Percentiles rank a stretch among this genome's conserved stretches.
phyloP scores from a whole-genome alignment of 2,113 vertebrate species.

The Python bivittatus region DNA sequence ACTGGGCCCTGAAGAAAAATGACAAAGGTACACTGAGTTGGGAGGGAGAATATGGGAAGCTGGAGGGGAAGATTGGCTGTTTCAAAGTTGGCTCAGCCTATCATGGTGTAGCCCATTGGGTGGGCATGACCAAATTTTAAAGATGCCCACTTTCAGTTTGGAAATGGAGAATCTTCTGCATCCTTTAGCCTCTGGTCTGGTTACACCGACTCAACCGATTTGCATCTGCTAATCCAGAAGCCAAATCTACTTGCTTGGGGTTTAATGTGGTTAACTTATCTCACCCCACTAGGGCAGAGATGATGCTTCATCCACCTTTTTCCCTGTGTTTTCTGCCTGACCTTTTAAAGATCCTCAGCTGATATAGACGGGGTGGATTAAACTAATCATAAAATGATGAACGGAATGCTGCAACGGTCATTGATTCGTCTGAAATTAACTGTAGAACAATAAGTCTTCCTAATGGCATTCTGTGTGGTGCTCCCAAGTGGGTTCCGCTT shows the following conservation, averaged over 20 bases:
- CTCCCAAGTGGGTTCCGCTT: not conserved
- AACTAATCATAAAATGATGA: conserved; percentile 58
- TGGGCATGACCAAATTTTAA: too few relatives aligned
- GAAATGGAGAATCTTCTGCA: too few relatives aligned
- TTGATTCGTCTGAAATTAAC: conserved; percentile 59
- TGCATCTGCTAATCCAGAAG: not conserved
- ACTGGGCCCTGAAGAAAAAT: too few relatives aligned
- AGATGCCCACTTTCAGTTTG: too few relatives aligned
- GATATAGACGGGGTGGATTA: conserved; percentile 41
- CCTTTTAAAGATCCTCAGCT: conserved; percentile 62
- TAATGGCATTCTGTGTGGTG: conserved; percentile 41
- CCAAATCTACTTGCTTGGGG: not conserved
- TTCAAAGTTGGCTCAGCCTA: too few relatives aligned
- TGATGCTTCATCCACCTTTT: conserved; percentile 29
- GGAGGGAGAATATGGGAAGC: too few relatives aligned
- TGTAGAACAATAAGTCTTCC: conserved; percentile 48
- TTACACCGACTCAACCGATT: not conserved
- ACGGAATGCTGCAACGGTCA: conserved; percentile 36
- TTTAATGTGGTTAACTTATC: conserved; percentile 9
- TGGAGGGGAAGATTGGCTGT: too few relatives aligned
- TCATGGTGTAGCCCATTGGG: too few relatives aligned
- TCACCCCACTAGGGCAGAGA: conserved; percentile 21
- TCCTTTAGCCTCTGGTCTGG: too few relatives aligned
- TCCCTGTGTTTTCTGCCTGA: conserved; percentile 25
- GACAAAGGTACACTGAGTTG: too few relatives aligned